Percentiles rank a stretch among this genome's conserved stretches.
Evolutionary conservation across 1,140 invertebrate genomes (phyloP).

Genomic region (Caenorhabditis tropicalis): DNA sequence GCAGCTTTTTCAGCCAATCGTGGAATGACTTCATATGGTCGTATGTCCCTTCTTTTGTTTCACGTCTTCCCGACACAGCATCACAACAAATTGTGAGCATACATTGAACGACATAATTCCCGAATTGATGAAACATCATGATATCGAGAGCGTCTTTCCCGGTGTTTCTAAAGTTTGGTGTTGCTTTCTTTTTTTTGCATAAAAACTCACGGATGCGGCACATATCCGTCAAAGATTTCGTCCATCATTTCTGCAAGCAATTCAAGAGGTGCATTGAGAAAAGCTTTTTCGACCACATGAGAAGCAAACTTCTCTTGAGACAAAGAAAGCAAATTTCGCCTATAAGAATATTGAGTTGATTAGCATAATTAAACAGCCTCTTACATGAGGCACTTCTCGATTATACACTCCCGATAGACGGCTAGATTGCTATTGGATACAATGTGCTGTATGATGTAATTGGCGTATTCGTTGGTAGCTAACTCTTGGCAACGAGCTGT

Average conservation of each 20-base stretch:
- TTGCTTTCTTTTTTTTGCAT: conserved; percentile 49
- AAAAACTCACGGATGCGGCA: conserved; percentile 46
- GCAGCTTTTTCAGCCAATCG: neutral
- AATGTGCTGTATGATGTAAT: conserved; percentile 33
- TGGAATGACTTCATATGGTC: neutral
- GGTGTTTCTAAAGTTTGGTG: conserved; percentile 45
- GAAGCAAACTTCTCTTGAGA: conserved; percentile 65
- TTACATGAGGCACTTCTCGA: neutral
- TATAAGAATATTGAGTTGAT: conserved; percentile 50
- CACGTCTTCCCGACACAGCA: neutral
- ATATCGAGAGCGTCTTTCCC: conserved; percentile 60
- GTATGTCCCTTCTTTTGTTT: neutral
- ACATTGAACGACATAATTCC: conserved; percentile 62
- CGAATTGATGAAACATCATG: conserved; percentile 63
- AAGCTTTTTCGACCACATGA: conserved; percentile 63
- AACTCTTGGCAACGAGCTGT: neutral
- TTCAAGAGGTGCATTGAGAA: conserved; percentile 28
- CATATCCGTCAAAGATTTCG: conserved; percentile 45
- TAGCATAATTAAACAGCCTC: conserved; percentile 16
- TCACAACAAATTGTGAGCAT: conserved; percentile 53
- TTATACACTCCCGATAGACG: neutral
- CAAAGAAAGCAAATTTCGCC: conserved; percentile 59
- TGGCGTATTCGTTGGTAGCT: neutral
- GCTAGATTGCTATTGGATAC: neutral
- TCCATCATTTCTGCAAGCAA: conserved; percentile 18